A percentile compares a stretch with the other conserved stretches of the same genome.
These are phyloP conservation scores for Felis chaus DNA, from an alignment of 2,113 vertebrate genomes.

Conservation along the genomic window DNA sequence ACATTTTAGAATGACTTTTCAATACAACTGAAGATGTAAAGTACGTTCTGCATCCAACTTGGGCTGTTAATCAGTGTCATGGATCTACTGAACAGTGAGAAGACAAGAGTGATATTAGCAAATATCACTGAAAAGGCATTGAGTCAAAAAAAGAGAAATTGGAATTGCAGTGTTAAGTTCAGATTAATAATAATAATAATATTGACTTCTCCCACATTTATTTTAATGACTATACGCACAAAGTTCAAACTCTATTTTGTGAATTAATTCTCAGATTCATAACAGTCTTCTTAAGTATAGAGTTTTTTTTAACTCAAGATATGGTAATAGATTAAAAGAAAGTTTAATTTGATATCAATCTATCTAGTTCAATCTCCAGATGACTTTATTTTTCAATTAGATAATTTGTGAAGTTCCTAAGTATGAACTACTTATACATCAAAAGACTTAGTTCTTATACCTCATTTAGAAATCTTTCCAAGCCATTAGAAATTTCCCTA, in stretches of 20 bases:
- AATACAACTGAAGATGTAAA: constrained; percentile 58
- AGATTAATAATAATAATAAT: constrained; percentile 42
- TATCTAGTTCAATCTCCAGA: neutral
- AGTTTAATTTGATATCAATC: neutral
- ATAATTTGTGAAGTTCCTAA: neutral
- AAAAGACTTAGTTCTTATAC: neutral
- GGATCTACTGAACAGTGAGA: constrained; percentile 39
- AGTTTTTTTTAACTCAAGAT: neutral
- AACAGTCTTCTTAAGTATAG: neutral
- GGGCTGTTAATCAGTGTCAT: neutral
- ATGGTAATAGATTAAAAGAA: neutral
- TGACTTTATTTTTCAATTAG: constrained; percentile 20
- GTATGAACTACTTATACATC: neutral
- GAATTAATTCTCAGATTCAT: neutral
- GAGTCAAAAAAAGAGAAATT: constrained; percentile 39
- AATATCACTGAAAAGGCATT: constrained; percentile 63
- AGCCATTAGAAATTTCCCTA: neutral
- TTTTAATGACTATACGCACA: neutral
- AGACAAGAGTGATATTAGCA: constrained; percentile 48
- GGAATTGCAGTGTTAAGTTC: constrained; percentile 32
- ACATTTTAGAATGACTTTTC: constrained; percentile 73
- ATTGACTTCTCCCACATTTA: neutral
- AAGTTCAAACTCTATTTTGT: neutral
- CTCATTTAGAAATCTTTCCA: neutral
- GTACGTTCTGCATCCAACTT: constrained; percentile 20